Evolutionary conservation across 2,797 vertebrate genomes (phyloP).

Genomic region (Danio jaintianensis): DNA sequence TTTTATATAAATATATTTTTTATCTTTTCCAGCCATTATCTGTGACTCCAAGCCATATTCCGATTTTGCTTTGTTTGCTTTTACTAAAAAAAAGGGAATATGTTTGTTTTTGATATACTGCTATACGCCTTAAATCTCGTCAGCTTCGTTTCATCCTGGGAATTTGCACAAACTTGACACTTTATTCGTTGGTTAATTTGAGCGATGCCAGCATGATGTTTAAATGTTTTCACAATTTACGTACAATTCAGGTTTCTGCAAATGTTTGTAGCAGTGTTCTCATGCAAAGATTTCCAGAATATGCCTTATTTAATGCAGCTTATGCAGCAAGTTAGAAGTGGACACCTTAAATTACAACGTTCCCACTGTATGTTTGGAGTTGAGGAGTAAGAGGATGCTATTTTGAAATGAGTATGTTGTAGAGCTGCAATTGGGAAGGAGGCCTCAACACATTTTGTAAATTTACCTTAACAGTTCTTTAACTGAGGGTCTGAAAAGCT

Average conservation of each 20-base stretch:
- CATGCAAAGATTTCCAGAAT: constrained; percentile 38
- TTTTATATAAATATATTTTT: constrained; percentile 21
- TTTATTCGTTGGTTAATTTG: background rate
- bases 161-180: constrained; percentile 10
- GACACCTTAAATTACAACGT: background rate
- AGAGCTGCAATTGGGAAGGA: background rate
- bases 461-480: background rate
- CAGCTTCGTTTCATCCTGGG: background rate
- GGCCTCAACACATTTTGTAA: background rate
- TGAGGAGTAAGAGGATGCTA: background rate
- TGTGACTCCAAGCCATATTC: constrained; percentile 24
- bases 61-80: background rate
- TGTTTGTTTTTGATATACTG: background rate
- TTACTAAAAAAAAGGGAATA: constrained; percentile 27
- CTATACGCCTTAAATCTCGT: background rate
- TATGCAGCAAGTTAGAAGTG: constrained; percentile 26
- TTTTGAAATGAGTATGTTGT: background rate
- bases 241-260: constrained; percentile 18
- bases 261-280: constrained; percentile 18
- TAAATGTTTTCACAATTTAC: background rate
- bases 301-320: constrained; percentile 56
- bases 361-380: background rate
- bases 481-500: background rate
- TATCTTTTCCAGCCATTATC: background rate
- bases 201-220: background rate